Base-by-base conservation (phyloP, 2,797 vertebrate species). In the Picus viridis region DNA sequence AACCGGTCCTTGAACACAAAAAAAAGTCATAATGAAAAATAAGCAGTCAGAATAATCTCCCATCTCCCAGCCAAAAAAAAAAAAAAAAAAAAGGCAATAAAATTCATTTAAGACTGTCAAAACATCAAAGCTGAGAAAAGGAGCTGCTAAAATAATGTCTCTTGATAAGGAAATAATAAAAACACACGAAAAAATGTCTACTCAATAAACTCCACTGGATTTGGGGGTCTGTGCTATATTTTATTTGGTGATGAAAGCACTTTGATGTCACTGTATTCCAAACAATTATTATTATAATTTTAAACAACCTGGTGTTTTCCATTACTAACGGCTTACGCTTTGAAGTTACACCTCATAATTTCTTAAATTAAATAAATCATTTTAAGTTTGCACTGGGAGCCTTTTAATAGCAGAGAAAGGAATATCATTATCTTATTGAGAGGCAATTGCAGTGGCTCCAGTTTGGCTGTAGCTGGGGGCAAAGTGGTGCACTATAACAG, bases 351-450 rank as follows among this genome's bases (percentile, higher is more conserved):
- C 98, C 98, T 98, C 98, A 97, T 98, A 98, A 98, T 98, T 98
- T 98, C 98, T 98, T 98, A 98, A 98, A 98, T 98, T 98, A 98
- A 98, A 98, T 98, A 98, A 98, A 98, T 98, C 97, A 98, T 98
- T 98, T 98, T 98, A 98, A 98, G 97, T 98, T 98, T 98, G 98
- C 98, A 98, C 98, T 97, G 97, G 98, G 97, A 98, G 98, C 97
- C 97, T 98, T 98, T 98, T 98, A 98, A 98, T 98, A 98, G 98
- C 97, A 98, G 97, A 98, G 97, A 98, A 98, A 98, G 97, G 98
- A 98, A 98, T 98, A 98, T 98, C 98, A 98, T 98, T 98, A 98
- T 98, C 98, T 98, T 98, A 98, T 98, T 98, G 98, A 98, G 97
- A 98, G 97, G 97, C 98, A 98, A 98, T 98, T 98, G 98, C 97